These are phyloP conservation scores for Ypsolopha scabrella DNA, from an alignment of 2,888 invertebrate genomes.

Conservation along the genomic window DNA sequence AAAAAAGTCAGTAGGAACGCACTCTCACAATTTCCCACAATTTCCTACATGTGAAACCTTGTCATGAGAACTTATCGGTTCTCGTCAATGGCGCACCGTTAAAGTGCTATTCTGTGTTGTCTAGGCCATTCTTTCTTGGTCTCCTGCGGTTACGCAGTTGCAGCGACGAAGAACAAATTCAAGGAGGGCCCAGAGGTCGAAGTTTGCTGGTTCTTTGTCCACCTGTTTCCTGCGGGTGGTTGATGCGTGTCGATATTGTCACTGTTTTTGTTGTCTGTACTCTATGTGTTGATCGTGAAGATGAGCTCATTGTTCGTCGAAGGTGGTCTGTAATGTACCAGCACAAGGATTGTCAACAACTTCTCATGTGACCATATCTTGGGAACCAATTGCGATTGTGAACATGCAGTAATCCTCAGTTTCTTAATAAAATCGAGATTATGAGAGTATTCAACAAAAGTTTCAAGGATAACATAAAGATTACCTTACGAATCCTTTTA, in stretches of 20 bases:
- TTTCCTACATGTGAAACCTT: constrained; percentile 6
- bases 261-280: constrained; percentile 33
- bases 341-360: no score
- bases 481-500: neutral
- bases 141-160: neutral
- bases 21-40: constrained; percentile 7
- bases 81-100: neutral
- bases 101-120: constrained; percentile 5
- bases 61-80: constrained; percentile 1
- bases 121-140: neutral
- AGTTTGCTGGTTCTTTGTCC: constrained; percentile 7
- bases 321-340: neutral
- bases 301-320: neutral
- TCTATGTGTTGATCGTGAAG: no score
- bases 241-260: constrained; percentile 37
- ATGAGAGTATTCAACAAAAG: neutral
- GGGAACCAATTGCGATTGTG: no score
- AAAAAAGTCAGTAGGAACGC: neutral
- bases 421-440: no score
- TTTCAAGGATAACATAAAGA: neutral
- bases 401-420: no score
- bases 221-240: constrained; percentile 36
- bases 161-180: neutral
- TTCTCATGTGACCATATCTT: no score
- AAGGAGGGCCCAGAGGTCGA: neutral